Conservation (phyloP, 2,797 vertebrate genomes). For the Clangula hyemalis region DNA sequence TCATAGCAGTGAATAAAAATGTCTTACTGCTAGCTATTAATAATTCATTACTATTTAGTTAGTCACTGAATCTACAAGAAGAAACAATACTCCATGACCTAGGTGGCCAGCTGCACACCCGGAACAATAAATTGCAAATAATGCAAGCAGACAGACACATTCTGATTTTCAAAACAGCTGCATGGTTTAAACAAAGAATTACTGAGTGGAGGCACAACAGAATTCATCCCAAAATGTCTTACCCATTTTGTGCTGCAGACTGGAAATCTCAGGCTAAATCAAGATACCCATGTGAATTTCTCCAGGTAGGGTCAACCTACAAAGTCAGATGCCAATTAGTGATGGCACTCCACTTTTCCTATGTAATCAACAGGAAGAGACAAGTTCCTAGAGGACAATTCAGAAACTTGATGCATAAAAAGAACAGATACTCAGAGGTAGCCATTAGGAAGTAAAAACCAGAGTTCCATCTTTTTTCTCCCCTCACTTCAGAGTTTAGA, state of each 20-base stretch:
- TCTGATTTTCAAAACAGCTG: not conserved
- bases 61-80: not conserved
- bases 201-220: not conserved
- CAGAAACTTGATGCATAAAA: not conserved
- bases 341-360: not conserved
- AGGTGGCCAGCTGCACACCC: not conserved
- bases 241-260: not conserved
- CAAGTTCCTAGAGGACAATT: not conserved
- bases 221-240: not conserved
- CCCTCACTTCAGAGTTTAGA: not conserved
- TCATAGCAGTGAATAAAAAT: not conserved
- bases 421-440: not conserved
- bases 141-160: not conserved
- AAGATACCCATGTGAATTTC: not conserved
- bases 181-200: not conserved
- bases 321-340: not conserved
- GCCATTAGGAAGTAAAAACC: not conserved
- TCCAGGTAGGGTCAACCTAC: not conserved
- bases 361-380: not conserved
- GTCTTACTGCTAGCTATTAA: not conserved
- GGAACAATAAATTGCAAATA: constrained; percentile 2
- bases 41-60: not conserved
- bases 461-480: not conserved
- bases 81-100: not conserved
- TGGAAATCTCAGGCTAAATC: not conserved